Percentiles rank a stretch among this genome's conserved stretches.
These are phyloP conservation scores for Homarus gammarus DNA, from an alignment of 2,888 invertebrate species.

Conservation along the genomic window DNA sequence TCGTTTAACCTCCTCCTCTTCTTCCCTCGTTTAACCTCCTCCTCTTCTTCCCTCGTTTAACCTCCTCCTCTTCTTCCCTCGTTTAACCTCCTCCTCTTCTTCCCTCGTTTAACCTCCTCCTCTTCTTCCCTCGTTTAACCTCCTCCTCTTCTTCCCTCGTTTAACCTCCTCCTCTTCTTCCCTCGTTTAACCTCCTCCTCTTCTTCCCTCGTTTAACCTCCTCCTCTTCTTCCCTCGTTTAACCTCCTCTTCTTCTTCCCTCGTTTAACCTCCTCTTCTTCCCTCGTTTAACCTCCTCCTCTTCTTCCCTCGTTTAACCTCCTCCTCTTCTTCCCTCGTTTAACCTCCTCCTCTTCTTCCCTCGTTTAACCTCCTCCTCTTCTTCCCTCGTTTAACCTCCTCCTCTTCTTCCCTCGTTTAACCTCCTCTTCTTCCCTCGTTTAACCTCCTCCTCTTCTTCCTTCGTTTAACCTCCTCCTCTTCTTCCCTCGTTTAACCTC, in stretches of 20 bases:
- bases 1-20: constrained; percentile 16
- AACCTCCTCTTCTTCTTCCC: no score
- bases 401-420: neutral
- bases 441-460: no score
- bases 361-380: no score
- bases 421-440: no score
- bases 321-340: neutral
- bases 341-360: neutral
- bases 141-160: no score
- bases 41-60: neutral
- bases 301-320: neutral
- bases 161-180: neutral
- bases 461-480: neutral
- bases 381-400: no score
- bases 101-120: constrained; percentile 1
- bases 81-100: neutral
- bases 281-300: neutral
- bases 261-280: no score
- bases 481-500: neutral
- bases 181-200: neutral
- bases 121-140: neutral
- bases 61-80: neutral
- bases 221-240: neutral
- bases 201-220: neutral
- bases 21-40: neutral